Percentiles rank a stretch among this genome's conserved stretches.
These are phyloP conservation scores for Holothuria leucospilota DNA, from an alignment of 53 echinoderm and acorn worm species.

Conservation along the genomic window DNA sequence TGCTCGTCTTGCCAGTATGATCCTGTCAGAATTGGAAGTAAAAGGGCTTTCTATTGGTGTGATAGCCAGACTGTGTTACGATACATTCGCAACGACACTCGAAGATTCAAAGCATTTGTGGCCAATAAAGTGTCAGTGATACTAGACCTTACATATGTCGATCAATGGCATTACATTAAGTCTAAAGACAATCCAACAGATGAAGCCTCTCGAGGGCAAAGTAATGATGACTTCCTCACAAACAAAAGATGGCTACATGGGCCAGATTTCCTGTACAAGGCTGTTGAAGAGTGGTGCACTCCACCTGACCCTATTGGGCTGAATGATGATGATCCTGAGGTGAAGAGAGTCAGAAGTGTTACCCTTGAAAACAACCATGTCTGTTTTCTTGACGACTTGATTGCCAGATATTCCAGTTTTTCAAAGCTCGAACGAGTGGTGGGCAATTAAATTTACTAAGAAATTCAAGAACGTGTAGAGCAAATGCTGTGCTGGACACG, in stretches of 20 bases:
- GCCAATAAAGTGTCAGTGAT: constrained; percentile 43
- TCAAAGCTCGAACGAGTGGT: neutral
- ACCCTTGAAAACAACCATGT: neutral
- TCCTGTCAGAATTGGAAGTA: too few relatives aligned
- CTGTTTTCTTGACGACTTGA: constrained; percentile 2
- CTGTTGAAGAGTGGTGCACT: neutral
- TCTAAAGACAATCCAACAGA: constrained; percentile 12
- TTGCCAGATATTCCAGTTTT: neutral
- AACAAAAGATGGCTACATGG: constrained; percentile 31
- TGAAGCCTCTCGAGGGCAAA: constrained; percentile 30
- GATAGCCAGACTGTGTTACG: too few relatives aligned
- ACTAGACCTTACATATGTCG: constrained; percentile 1
- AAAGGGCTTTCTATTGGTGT: too few relatives aligned
- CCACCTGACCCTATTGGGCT: neutral
- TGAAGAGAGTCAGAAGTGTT: neutral
- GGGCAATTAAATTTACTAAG: too few relatives aligned
- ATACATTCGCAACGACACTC: too few relatives aligned
- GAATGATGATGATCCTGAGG: constrained; percentile 1
- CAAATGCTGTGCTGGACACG: neutral
- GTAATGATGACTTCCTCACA: constrained; percentile 9
- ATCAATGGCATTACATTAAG: constrained; percentile 23
- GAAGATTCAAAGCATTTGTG: constrained; percentile 29
- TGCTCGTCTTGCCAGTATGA: neutral
- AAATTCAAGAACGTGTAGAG: neutral
- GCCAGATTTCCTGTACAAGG: constrained; percentile 1